These are phyloP conservation scores for Merodon equestris DNA, from an alignment of 2,888 invertebrate genomes.

Conservation along the genomic window DNA sequence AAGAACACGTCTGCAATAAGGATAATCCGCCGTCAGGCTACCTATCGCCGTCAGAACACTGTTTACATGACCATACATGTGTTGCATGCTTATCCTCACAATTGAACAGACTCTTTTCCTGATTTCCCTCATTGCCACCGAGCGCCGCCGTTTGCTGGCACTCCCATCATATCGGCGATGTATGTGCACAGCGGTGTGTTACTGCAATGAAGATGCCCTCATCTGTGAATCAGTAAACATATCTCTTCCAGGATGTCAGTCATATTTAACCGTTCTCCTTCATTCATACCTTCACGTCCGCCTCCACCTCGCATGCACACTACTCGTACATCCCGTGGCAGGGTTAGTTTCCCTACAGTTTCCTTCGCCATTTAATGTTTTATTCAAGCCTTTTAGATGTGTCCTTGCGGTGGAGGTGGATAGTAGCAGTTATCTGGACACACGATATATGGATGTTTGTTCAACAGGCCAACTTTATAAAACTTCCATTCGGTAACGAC, in stretches of 20 bases:
- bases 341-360: not conserved
- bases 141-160: not conserved
- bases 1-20: slow-evolving; percentile 28
- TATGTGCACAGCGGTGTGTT: no score
- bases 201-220: slow-evolving; percentile 9
- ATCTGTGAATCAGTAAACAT: slow-evolving; percentile 61
- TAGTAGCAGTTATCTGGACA: slow-evolving; percentile 40
- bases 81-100: slow-evolving; percentile 37
- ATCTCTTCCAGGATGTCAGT: slow-evolving; percentile 48
- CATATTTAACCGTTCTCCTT: slow-evolving; percentile 45
- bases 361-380: slow-evolving; percentile 38
- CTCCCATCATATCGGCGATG: no score
- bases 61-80: slow-evolving; percentile 25
- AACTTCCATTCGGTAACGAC: slow-evolving; percentile 53
- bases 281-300: not conserved
- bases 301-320: no score
- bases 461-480: slow-evolving; percentile 50
- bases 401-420: slow-evolving; percentile 32
- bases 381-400: slow-evolving; percentile 47
- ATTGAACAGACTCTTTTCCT: slow-evolving; percentile 39
- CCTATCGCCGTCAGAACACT: slow-evolving; percentile 12
- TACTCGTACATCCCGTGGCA: no score
- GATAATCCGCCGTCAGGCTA: slow-evolving; percentile 18
- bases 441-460: slow-evolving; percentile 26
- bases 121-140: slow-evolving; percentile 18